These are phyloP conservation scores for Pseudorhombus dupliciocellatus DNA, from an alignment of 2,113 vertebrate species.

Conservation along the genomic window DNA sequence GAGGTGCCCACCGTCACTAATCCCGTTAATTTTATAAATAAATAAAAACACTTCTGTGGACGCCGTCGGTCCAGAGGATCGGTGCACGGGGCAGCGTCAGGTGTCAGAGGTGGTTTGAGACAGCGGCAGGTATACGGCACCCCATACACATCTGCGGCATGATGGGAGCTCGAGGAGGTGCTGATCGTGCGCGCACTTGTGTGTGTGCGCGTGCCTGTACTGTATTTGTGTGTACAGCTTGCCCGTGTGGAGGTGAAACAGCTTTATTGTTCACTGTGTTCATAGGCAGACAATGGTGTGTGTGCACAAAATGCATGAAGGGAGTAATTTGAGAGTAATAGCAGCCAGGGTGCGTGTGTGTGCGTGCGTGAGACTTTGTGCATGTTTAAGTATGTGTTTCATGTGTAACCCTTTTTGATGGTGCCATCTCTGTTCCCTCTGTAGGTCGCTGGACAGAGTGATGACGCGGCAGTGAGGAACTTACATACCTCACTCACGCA, in stretches of 20 bases:
- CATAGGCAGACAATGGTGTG: conserved; percentile 1
- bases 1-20: not conserved
- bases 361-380: conserved; percentile 17
- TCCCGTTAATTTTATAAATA: not conserved
- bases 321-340: conserved; percentile 65
- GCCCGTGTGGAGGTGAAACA: conserved; percentile 15
- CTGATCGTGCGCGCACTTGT: conserved; percentile 35
- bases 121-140: conserved; percentile 21
- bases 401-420: conserved; percentile 72
- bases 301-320: conserved; percentile 40
- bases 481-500: conserved; percentile 50
- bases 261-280: conserved; percentile 12
- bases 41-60: not conserved
- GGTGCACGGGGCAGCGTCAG: not conserved
- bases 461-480: conserved; percentile 76
- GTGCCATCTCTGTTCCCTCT: conserved; percentile 78
- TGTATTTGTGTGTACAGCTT: conserved; percentile 11
- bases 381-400: conserved; percentile 6
- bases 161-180: conserved; percentile 53
- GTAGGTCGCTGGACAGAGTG: conserved; percentile 79
- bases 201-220: conserved; percentile 18
- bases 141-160: conserved; percentile 67
- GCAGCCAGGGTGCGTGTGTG: conserved; percentile 16
- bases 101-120: not conserved
- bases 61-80: too few relatives aligned